phyloP scores from a whole-genome alignment of 2,797 vertebrate genomes.

The Manis pentadactyla region DNA sequence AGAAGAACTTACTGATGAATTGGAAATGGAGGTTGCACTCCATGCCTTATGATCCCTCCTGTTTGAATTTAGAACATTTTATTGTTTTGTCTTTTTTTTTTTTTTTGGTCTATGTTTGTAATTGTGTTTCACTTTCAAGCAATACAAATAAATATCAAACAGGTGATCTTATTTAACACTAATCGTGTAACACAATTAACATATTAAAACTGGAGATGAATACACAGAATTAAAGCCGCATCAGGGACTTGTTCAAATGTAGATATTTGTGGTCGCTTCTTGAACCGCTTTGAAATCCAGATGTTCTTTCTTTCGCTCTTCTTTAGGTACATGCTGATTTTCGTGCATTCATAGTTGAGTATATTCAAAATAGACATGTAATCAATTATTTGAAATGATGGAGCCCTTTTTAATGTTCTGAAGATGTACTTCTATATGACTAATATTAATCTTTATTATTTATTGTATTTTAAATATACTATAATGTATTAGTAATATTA shows the following conservation, averaged over 20 bases:
- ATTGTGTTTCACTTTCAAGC: neutral
- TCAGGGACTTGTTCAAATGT: neutral
- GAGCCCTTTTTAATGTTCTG: constrained; percentile 24
- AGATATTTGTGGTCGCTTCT: constrained; percentile 48
- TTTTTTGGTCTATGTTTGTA: neutral
- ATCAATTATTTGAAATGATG: neutral
- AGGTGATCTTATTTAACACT: constrained; percentile 42
- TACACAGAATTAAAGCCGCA: constrained; percentile 1
- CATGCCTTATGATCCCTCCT: neutral
- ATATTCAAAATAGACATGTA: constrained; percentile 29
- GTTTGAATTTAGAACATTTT: neutral
- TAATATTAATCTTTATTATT: constrained; percentile 61
- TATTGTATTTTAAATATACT: too few relatives aligned
- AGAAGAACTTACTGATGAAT: neutral
- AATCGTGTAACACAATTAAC: constrained; percentile 19
- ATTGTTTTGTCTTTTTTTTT: neutral
- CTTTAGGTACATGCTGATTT: neutral
- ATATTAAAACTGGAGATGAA: constrained; percentile 48
- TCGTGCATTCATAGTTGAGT: constrained; percentile 13
- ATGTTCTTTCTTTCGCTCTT: constrained; percentile 15
- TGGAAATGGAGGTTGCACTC: neutral
- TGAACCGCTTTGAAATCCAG: constrained; percentile 6
- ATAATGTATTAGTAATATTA: neutral
- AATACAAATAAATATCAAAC: constrained; percentile 49
- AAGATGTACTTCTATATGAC: constrained; percentile 18